Evolutionary conservation across 2,113 vertebrate species (phyloP).

Genomic region (Xerus inauris): DNA sequence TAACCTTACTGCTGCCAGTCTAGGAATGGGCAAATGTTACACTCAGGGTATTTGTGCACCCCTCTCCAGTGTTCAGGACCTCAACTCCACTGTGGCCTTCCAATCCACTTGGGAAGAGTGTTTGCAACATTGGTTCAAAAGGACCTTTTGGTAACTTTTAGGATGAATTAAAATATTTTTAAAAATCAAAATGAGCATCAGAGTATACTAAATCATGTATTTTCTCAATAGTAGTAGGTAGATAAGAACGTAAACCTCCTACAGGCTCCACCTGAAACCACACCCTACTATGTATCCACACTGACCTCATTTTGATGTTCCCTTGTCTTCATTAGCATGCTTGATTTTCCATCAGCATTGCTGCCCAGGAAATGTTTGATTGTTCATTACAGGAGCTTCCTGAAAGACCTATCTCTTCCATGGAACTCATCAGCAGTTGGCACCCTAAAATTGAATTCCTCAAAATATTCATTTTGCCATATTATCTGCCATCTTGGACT

Average conservation of each 20-base stretch:
- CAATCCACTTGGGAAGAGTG: neutral
- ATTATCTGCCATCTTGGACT: neutral
- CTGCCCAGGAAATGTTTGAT: neutral
- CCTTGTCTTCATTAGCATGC: neutral
- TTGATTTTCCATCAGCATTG: neutral
- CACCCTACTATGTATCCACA: rapidly evolving
- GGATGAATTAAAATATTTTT: neutral
- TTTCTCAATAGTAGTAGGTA: neutral
- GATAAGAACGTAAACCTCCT: neutral
- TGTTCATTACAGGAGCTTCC: neutral
- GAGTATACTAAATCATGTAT: neutral
- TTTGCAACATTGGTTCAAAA: neutral
- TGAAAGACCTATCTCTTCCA: neutral
- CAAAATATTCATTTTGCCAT: neutral
- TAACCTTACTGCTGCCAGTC: neutral
- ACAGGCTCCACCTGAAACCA: neutral
- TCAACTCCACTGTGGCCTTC: neutral
- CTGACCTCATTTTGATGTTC: neutral
- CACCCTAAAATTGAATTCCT: neutral
- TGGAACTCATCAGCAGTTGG: neutral
- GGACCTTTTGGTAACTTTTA: neutral
- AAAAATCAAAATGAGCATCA: neutral
- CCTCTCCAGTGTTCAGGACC: neutral
- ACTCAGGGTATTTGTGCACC: neutral
- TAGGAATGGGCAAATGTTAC: neutral